A percentile compares a stretch with the other conserved stretches of the same genome.
phyloP scores from a whole-genome alignment of 2,113 vertebrate genomes.

The Oostethus manadensis region DNA sequence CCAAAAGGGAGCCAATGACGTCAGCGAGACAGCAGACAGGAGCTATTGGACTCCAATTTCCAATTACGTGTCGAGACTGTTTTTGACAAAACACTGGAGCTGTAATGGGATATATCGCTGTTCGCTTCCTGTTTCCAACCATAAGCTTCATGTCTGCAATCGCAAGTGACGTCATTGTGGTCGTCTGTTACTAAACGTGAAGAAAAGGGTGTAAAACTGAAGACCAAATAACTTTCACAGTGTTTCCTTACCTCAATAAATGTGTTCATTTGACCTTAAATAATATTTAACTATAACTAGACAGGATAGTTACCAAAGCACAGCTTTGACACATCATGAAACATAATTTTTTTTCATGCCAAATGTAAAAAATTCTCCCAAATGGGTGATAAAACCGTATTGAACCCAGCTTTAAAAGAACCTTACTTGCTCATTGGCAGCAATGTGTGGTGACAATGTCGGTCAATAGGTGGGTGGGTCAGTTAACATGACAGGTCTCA shows the following conservation, averaged over 20 bases:
- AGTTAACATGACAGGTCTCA: constrained; percentile 50
- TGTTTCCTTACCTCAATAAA: not conserved
- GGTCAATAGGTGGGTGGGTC: constrained; percentile 9
- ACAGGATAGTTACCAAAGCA: not conserved
- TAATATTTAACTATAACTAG: not conserved
- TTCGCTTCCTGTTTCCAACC: constrained; percentile 6
- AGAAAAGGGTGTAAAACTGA: not conserved
- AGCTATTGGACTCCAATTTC: constrained; percentile 1
- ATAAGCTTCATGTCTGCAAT: constrained; percentile 4
- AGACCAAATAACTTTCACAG: not conserved
- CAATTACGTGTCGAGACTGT: constrained; percentile 3
- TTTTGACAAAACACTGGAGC: constrained; percentile 1
- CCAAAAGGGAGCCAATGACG: not conserved
- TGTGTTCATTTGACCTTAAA: not conserved
- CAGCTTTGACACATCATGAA: not conserved
- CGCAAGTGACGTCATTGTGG: constrained; percentile 4
- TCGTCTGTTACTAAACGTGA: not conserved
- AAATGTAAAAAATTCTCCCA: not conserved
- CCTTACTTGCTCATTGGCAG: not conserved
- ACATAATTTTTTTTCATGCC: not conserved
- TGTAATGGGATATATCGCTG: constrained; percentile 1
- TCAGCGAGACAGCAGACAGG: not conserved
- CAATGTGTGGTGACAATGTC: not conserved
- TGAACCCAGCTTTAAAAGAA: not conserved
- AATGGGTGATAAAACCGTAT: not conserved